Conservation (phyloP, 2,797 vertebrate genomes). For the Myotis pilosus region DNA sequence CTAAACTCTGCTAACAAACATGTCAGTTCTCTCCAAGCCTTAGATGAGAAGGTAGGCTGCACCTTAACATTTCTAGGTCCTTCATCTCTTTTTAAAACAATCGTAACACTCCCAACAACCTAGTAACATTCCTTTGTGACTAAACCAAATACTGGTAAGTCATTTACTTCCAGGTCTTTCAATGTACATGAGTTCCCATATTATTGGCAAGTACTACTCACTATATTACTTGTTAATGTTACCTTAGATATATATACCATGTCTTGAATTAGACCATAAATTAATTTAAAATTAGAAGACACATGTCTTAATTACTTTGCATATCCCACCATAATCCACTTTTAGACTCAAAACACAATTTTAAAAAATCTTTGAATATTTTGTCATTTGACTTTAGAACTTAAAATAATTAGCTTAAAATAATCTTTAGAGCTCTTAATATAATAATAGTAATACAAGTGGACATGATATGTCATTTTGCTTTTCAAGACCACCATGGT, state of each 20-base stretch:
- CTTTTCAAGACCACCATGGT: not conserved
- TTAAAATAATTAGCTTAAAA: constrained; percentile 24
- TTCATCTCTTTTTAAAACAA: not conserved
- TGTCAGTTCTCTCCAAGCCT: not conserved
- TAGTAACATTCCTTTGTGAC: not conserved
- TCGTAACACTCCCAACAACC: not conserved
- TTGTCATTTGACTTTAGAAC: constrained; percentile 14
- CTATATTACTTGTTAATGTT: not conserved
- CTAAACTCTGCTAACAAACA: not conserved
- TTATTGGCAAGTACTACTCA: not conserved
- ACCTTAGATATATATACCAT: not conserved
- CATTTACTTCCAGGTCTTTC: not conserved
- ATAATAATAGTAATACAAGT: not conserved
- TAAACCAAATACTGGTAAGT: not conserved
- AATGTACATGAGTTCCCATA: not conserved
- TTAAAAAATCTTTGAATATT: not conserved
- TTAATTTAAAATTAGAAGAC: constrained; percentile 41
- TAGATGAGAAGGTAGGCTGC: not conserved
- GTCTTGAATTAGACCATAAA: not conserved
- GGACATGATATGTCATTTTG: not conserved
- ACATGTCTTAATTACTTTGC: not conserved
- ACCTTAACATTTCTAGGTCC: not conserved
- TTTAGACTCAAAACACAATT: not conserved
- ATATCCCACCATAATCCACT: not conserved
- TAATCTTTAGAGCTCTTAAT: not conserved